Percentiles rank a stretch among this genome's conserved stretches.
These are phyloP conservation scores for Hyles euphorbiae DNA, from an alignment of 1,140 invertebrate genomes.

Conservation along the genomic window DNA sequence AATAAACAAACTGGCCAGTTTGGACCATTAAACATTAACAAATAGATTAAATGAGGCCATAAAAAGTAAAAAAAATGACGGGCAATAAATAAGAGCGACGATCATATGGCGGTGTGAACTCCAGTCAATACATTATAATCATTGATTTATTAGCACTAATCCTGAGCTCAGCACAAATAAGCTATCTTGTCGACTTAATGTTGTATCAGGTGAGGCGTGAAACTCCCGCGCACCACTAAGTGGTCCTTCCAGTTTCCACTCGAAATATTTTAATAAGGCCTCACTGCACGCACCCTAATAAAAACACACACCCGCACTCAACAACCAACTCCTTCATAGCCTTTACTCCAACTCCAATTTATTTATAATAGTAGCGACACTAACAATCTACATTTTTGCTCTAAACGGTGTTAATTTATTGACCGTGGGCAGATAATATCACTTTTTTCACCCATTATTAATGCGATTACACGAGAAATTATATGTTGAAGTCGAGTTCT, in stretches of 20 bases:
- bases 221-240: conserved; percentile 73
- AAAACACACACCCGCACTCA: conserved; percentile 66
- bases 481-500: conserved; percentile 60
- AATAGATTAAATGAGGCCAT: conserved; percentile 50
- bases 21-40: conserved; percentile 45
- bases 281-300: conserved; percentile 72
- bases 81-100: conserved; percentile 59
- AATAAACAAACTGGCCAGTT: conserved; percentile 41
- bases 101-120: conserved; percentile 55
- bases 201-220: conserved; percentile 72
- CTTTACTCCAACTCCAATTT: conserved; percentile 46
- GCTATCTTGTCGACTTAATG: conserved; percentile 74
- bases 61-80: conserved; percentile 58
- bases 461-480: conserved; percentile 74
- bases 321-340: conserved; percentile 47
- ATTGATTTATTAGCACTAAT: conserved; percentile 74
- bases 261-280: conserved; percentile 75
- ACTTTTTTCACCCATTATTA: conserved; percentile 70
- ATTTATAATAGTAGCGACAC: conserved; percentile 73
- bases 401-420: conserved; percentile 75
- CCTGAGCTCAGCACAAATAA: conserved; percentile 73
- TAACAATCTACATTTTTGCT: conserved; percentile 73
- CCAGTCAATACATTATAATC: conserved; percentile 75
- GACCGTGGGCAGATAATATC: conserved; percentile 75
- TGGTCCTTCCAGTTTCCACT: conserved; percentile 75